Evolutionary conservation across 2,797 vertebrate species (phyloP).

Genomic region (Xenentodon cancila): DNA sequence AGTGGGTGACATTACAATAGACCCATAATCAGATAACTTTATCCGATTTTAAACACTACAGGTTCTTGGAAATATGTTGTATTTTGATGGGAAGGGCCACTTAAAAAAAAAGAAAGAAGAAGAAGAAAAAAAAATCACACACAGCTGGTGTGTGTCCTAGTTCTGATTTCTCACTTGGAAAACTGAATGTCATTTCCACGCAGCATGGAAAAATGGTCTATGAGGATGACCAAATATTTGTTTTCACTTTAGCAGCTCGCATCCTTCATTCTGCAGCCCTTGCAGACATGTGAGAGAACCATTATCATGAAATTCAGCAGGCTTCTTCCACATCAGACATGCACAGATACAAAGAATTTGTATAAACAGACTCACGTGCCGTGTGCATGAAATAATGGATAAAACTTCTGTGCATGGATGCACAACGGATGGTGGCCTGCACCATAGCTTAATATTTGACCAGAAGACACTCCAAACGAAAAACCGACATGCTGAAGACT

Average conservation of each 20-base stretch:
- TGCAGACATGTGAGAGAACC: slow-evolving; percentile 12
- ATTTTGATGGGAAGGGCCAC: slow-evolving; percentile 45
- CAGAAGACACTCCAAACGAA: slow-evolving; percentile 4
- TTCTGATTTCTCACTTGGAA: slow-evolving; percentile 52
- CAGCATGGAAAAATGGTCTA: slow-evolving; percentile 60
- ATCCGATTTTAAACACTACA: slow-evolving; percentile 58
- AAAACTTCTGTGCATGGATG: slow-evolving; percentile 36
- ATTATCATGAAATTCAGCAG: slow-evolving; percentile 43
- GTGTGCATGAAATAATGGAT: slow-evolving; percentile 32
- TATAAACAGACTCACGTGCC: slow-evolving; percentile 23
- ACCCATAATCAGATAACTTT: slow-evolving; percentile 54
- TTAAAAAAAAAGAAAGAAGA: background rate
- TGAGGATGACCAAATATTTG: slow-evolving; percentile 67
- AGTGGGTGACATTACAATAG: slow-evolving; percentile 67
- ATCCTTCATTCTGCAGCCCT: slow-evolving; percentile 39
- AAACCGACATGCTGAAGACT: slow-evolving; percentile 10
- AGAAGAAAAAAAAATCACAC: slow-evolving; percentile 40
- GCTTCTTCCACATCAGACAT: slow-evolving; percentile 27
- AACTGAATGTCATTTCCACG: slow-evolving; percentile 49
- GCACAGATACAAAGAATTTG: slow-evolving; percentile 22
- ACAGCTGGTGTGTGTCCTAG: slow-evolving; percentile 35
- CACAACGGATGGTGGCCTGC: slow-evolving; percentile 14
- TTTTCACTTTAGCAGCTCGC: slow-evolving; percentile 63
- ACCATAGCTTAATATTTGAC: slow-evolving; percentile 45
- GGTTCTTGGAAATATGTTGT: slow-evolving; percentile 30